Percentiles rank a stretch among this genome's conserved stretches.
Conservation (phyloP, 2,113 vertebrate genomes). For the Chunga burmeisteri region DNA sequence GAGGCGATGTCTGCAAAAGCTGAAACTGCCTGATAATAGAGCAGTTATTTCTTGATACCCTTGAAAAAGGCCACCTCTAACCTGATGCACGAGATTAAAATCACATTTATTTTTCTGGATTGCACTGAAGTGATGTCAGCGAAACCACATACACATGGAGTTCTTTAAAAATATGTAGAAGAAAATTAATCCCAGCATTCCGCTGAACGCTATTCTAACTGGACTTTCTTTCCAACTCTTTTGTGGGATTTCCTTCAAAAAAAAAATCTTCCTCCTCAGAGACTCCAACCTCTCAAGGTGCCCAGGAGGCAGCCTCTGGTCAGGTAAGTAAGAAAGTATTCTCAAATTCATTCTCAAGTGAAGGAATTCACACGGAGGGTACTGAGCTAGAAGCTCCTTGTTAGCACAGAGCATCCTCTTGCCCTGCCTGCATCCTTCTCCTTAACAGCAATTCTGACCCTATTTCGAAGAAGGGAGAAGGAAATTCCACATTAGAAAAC, state of each 20-base stretch:
- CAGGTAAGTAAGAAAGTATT: neutral
- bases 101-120: neutral
- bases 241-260: neutral
- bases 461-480: neutral
- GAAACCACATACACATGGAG: accelerated
- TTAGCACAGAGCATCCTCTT: neutral
- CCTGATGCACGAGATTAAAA: neutral
- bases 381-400: neutral
- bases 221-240: neutral
- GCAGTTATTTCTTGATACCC: neutral
- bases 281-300: neutral
- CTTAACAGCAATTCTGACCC: neutral
- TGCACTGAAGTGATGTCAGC: neutral
- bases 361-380: neutral
- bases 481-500: neutral
- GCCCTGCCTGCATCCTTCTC: neutral
- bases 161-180: neutral
- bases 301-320: neutral
- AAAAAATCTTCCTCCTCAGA: neutral
- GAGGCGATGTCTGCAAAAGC: neutral
- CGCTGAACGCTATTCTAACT: neutral
- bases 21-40: neutral
- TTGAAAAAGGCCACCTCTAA: neutral
- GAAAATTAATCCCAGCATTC: neutral
- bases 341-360: neutral